phyloP scores from a whole-genome alignment of 2,888 invertebrate genomes.

The Papilio protenor region DNA sequence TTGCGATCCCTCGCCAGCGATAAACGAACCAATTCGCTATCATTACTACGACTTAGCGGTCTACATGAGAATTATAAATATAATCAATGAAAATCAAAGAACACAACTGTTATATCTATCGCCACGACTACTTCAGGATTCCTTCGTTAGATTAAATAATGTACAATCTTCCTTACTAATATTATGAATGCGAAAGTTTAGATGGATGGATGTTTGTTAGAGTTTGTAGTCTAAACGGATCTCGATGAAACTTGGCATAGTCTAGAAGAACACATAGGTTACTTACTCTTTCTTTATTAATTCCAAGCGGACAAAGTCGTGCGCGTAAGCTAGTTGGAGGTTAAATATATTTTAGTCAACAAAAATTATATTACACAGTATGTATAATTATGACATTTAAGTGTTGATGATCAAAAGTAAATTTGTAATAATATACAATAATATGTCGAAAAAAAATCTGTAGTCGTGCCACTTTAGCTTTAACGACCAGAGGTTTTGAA shows the following conservation, averaged over 20 bases:
- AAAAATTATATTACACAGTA: neutral
- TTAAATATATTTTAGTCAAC: neutral
- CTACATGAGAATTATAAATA: conserved; percentile 13
- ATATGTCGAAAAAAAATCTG: neutral
- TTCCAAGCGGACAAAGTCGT: no score
- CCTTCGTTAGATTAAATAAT: neutral
- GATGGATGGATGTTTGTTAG: no score
- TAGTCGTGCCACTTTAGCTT: neutral
- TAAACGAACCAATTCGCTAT: conserved; percentile 22
- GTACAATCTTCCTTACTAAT: no score
- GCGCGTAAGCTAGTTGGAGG: neutral
- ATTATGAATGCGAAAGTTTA: no score
- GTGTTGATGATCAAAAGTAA: neutral
- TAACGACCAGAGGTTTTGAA: conserved; percentile 5
- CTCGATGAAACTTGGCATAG: no score
- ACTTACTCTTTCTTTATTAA: no score
- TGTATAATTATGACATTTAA: neutral
- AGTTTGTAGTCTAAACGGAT: no score
- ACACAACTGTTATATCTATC: neutral
- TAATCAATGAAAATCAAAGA: neutral
- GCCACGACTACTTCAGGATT: neutral
- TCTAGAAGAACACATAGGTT: no score
- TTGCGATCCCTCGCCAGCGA: conserved; percentile 58
- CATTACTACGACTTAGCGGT: conserved; percentile 25
- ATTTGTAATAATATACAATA: neutral